These are phyloP conservation scores for Cherax quadricarinatus DNA, from an alignment of 1,140 invertebrate species.

Conservation along the genomic window DNA sequence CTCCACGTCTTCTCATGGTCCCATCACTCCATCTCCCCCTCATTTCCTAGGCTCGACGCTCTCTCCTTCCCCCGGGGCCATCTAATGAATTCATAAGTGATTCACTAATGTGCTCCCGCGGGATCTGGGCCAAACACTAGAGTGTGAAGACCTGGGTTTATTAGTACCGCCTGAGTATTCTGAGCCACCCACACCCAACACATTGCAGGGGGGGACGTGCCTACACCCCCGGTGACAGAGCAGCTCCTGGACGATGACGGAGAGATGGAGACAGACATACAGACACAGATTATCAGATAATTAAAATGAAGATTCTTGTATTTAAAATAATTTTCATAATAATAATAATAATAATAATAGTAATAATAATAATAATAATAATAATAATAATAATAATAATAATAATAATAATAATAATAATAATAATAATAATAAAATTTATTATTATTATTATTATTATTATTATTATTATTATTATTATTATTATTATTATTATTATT, in stretches of 20 bases:
- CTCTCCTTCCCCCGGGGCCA: not conserved
- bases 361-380: not conserved
- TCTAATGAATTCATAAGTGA: constrained; percentile 54
- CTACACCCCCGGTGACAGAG: no score
- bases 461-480: no score
- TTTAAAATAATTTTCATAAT: not conserved
- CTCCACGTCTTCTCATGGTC: no score
- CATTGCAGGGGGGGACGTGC: not conserved
- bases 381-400: not conserved
- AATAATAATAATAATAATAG: not conserved
- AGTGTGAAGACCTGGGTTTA: constrained; percentile 13
- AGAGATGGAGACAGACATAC: no score
- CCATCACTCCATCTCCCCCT: not conserved
- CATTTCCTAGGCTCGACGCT: not conserved
- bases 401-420: not conserved
- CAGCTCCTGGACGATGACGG: no score
- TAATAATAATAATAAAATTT: not conserved
- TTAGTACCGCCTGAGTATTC: constrained; percentile 21
- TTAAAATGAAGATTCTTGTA: no score
- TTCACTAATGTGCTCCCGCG: constrained; percentile 40
- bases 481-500: no score
- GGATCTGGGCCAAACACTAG: constrained; percentile 34
- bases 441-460: no score
- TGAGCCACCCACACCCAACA: not conserved
- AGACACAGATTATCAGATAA: no score